Conservation (phyloP, 2,797 vertebrate species). For the Pseudochaenichthys georgianus region DNA sequence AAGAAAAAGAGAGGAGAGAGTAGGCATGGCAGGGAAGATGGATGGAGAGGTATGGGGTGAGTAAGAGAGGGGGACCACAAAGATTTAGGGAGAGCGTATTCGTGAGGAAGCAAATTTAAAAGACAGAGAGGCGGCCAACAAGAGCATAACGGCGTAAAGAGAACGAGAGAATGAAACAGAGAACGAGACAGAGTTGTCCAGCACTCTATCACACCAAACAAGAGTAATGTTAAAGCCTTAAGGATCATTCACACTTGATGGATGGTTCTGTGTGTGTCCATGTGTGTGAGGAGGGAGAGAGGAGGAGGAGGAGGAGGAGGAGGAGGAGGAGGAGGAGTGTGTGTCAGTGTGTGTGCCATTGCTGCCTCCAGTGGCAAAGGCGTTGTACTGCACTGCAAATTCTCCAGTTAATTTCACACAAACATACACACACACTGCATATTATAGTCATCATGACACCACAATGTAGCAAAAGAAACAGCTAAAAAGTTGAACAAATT, state of each 20-base stretch:
- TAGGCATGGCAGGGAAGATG: conserved; percentile 13
- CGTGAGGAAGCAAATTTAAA: conserved; percentile 63
- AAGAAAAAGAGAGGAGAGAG: conserved; percentile 11
- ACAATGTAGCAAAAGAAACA: not conserved
- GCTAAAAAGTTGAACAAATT: not conserved
- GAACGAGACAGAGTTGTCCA: conserved; percentile 64
- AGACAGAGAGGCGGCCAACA: conserved; percentile 45
- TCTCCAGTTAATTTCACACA: conserved; percentile 10
- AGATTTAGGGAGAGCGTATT: conserved; percentile 67
- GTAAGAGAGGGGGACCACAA: conserved; percentile 17
- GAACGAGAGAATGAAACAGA: conserved; percentile 51
- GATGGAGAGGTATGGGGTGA: conserved; percentile 22
- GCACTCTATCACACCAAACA: conserved; percentile 76
- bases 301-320: not conserved
- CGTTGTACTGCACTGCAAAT: conserved; percentile 19
- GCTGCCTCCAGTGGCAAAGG: conserved; percentile 71
- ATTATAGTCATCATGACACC: not conserved
- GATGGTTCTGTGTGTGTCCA: conserved; percentile 59
- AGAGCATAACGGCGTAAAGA: conserved; percentile 49
- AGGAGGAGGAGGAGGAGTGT: not conserved
- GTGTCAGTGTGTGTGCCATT: conserved; percentile 47
- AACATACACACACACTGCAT: not conserved
- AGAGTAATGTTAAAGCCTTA: conserved; percentile 77
- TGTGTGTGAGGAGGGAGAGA: not conserved
- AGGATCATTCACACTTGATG: conserved; percentile 73